phyloP scores from a whole-genome alignment of 2,888 invertebrate genomes.

The Aethes cnicana region DNA sequence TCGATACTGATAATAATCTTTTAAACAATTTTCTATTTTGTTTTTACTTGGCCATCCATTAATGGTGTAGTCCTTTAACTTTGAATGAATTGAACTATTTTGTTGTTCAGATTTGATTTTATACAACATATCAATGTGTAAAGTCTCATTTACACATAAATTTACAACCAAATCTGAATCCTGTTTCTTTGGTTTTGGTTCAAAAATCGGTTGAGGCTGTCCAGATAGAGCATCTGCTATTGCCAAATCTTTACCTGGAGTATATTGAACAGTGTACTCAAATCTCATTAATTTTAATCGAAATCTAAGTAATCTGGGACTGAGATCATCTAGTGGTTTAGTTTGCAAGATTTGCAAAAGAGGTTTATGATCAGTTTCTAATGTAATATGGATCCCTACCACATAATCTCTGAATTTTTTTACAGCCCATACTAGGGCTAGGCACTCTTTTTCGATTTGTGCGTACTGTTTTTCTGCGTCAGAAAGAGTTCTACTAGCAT shows the following conservation, averaged over 20 bases:
- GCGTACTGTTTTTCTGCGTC: too few species aligned
- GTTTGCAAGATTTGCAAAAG: conserved; percentile 30
- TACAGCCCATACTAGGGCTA: too few species aligned
- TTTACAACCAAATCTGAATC: background rate
- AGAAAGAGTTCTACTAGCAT: conserved; percentile 7
- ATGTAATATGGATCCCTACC: too few species aligned
- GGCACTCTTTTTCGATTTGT: too few species aligned
- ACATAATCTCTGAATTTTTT: too few species aligned
- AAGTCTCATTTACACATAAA: background rate
- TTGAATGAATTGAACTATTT: background rate
- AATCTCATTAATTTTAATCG: too few species aligned
- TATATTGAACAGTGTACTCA: conserved; percentile 35
- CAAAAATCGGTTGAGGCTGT: conserved; percentile 5
- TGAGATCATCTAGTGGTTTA: conserved; percentile 29
- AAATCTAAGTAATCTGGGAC: too few species aligned
- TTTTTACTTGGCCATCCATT: conserved; percentile 1
- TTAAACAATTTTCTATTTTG: conserved; percentile 1
- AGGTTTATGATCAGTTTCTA: conserved; percentile 32
- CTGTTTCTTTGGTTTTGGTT: background rate
- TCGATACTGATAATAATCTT: conserved; percentile 12
- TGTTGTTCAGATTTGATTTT: conserved; percentile 3
- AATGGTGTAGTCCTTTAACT: background rate
- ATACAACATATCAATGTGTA: background rate
- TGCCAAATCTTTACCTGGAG: conserved; percentile 36
- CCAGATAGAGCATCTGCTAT: conserved; percentile 36